phyloP scores from a whole-genome alignment of 2,888 invertebrate genomes.

The Saturnia japonica region DNA sequence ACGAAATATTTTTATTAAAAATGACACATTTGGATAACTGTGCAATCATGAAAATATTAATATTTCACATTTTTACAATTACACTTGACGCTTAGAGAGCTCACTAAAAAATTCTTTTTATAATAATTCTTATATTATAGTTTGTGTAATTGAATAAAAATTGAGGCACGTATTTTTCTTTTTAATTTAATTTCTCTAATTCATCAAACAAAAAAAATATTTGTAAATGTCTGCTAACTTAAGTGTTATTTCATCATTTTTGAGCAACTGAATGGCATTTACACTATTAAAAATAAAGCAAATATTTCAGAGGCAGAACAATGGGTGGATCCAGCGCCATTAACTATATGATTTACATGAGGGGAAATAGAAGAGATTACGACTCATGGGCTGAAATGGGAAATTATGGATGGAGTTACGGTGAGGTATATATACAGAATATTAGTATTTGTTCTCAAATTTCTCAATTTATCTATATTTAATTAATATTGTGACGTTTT shows the following conservation, averaged over 20 bases:
- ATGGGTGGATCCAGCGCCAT: slow-evolving; percentile 86
- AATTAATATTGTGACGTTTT: neutral
- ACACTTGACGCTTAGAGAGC: too few relatives aligned
- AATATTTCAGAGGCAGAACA: slow-evolving; percentile 79
- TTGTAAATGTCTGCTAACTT: neutral
- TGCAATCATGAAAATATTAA: neutral
- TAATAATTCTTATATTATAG: too few relatives aligned
- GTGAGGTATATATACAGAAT: slow-evolving; percentile 59
- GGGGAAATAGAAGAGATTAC: slow-evolving; percentile 83
- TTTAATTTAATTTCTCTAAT: neutral
- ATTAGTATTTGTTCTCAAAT: neutral
- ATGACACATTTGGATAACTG: neutral
- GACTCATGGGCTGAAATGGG: slow-evolving; percentile 84
- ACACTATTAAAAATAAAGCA: neutral
- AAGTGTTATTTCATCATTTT: neutral
- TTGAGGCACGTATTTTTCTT: neutral
- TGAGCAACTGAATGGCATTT: neutral
- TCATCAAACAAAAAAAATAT: neutral
- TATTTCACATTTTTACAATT: too few relatives aligned
- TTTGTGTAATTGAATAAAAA: neutral
- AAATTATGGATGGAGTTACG: slow-evolving; percentile 84
- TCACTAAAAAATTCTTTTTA: too few relatives aligned
- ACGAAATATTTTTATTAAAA: neutral
- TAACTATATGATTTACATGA: slow-evolving; percentile 85
- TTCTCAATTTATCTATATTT: neutral